Base-by-base conservation (phyloP, 2,888 invertebrate genomes). In the Patella depressa region DNA sequence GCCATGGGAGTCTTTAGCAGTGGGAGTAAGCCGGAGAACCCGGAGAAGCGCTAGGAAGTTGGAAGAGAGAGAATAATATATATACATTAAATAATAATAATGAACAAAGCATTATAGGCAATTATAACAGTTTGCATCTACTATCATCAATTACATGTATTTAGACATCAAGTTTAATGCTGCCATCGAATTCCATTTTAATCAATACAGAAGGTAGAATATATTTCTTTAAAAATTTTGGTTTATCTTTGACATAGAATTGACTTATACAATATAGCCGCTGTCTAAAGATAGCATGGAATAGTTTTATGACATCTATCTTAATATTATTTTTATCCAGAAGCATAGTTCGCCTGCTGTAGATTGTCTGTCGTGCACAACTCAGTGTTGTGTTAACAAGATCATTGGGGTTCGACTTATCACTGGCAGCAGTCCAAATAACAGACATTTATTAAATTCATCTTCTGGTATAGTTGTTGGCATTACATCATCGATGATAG, bases 391-490 rank as follows among this genome's bases (percentile, higher is more conserved):
- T 65, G n/a, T 65, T 65, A 65, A n/a, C n/a, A 9, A 65, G 65
- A 7, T 14, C 24, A 65, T 19, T 19, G n/a, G 65, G 65, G n/a
- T 65, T n/a, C n/a, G 19, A 3, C n/a, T 65, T 65, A 29, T 29
- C 29, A 7, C 24, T 65, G n/a, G n/a, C n/a, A 1, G n/a, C 14
- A 65, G 3, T 7, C 65, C 65, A 12, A 65, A 19, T 19, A n/a
- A 65, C 2, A 65, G n/a, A n/a, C 24, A 65, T 65, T 19, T 7
- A 12, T 65, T 7, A 19, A 65, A 65, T n/a, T 65, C 65, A 65
- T 65, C 65, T n/a, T 65, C 19, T n/a, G n/a, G n/a, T 65, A 65
- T 14, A 65, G 65, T 65, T 65, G 11, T 65, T n/a, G 65, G 24
- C 24, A 65, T n/a, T 9, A 65, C 24, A 65, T 65, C 65, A 7